Conservation (phyloP, 2,113 vertebrate species). For the Peucedramus taeniatus region DNA sequence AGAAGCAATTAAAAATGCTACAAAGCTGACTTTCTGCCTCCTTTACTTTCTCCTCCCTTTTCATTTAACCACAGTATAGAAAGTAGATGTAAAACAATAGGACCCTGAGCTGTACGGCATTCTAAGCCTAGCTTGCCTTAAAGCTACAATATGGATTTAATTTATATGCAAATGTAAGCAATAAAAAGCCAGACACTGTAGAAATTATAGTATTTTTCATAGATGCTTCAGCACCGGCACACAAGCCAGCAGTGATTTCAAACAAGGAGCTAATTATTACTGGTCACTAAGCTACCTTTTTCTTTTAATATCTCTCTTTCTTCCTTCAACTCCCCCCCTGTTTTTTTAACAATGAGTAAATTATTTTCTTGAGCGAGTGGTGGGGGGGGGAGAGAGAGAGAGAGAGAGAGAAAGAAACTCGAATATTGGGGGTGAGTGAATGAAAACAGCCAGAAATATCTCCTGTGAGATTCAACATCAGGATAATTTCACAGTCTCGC, state of each 20-base stretch:
- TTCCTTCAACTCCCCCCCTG: neutral
- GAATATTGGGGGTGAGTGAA: conserved; percentile 70
- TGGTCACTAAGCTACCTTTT: conserved; percentile 66
- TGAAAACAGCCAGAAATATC: conserved; percentile 71
- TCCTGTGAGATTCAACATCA: conserved; percentile 74
- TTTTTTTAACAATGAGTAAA: conserved; percentile 64
- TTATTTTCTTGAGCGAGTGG: conserved; percentile 54
- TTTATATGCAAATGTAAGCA: conserved; percentile 99
- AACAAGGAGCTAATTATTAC: conserved; percentile 77
- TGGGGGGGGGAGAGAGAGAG: neutral
- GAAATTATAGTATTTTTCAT: conserved; percentile 85
- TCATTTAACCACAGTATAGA: conserved; percentile 75
- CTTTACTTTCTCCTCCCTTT: conserved; percentile 72
- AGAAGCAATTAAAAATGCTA: conserved; percentile 81
- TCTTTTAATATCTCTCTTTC: conserved; percentile 61
- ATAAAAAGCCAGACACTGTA: conserved; percentile 92
- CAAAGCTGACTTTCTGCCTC: conserved; percentile 77
- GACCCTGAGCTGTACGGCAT: conserved; percentile 80
- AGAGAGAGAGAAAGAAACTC: conserved; percentile 9
- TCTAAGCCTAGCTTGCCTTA: conserved; percentile 90
- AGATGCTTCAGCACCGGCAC: conserved; percentile 64
- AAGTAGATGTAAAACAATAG: conserved; percentile 93
- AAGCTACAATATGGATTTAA: conserved; percentile 98
- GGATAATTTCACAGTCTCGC: conserved; percentile 82
- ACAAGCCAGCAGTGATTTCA: conserved; percentile 64